These are phyloP conservation scores for Gopherus evgoodei DNA, from an alignment of 2,113 vertebrate genomes.

Conservation along the genomic window DNA sequence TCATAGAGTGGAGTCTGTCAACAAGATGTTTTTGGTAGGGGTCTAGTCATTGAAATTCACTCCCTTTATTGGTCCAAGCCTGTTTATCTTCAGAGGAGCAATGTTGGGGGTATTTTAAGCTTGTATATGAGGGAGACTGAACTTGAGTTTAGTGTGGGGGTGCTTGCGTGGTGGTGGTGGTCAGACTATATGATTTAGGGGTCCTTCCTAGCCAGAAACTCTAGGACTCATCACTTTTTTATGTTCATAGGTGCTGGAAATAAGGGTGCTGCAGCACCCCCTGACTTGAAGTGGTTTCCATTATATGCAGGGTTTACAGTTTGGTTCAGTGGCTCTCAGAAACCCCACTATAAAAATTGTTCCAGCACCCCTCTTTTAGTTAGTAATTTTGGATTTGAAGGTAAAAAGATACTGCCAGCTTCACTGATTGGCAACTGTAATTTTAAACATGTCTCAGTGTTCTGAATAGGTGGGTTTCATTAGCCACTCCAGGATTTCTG, in stretches of 20 bases:
- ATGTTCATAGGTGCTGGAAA: too few relatives aligned
- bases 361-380: not conserved
- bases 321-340: too few relatives aligned
- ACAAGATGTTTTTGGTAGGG: not conserved
- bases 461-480: not conserved
- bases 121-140: not conserved
- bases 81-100: not conserved
- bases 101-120: not conserved
- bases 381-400: not conserved
- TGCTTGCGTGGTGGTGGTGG: too few relatives aligned
- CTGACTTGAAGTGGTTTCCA: too few relatives aligned
- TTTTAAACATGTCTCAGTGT: not conserved
- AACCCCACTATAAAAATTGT: too few relatives aligned
- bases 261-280: too few relatives aligned
- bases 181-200: not conserved
- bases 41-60: not conserved
- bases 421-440: not conserved
- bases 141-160: not conserved
- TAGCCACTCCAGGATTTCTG: not conserved
- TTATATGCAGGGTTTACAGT: too few relatives aligned
- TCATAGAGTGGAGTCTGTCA: not conserved
- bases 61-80: not conserved
- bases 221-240: too few relatives aligned
- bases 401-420: not conserved
- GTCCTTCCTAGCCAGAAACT: not conserved